Evolutionary conservation across 2,888 invertebrate species (phyloP).

Genomic region (Sarcophaga carnaria): DNA sequence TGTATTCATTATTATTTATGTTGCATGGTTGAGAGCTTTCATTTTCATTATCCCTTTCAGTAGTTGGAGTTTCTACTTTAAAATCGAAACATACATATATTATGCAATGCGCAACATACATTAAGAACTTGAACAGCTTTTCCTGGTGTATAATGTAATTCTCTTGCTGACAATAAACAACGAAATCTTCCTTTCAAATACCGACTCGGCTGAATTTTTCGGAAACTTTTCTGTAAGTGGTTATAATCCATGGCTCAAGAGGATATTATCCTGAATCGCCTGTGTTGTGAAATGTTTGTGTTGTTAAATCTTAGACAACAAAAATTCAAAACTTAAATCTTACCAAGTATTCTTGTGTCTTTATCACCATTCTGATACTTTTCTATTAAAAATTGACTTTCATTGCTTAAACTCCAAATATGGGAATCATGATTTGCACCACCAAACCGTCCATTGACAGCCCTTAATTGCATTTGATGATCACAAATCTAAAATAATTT

Average conservation of each 20-base stretch:
- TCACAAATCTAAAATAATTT: no score
- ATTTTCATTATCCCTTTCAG: no score
- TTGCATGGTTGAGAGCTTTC: no score
- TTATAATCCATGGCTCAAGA: no score
- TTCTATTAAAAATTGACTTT: conserved; percentile 17
- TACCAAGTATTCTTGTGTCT: conserved; percentile 15
- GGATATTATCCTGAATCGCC: no score
- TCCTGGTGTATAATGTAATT: conserved; percentile 35
- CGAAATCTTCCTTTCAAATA: conserved; percentile 32
- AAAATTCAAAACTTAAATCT: background rate
- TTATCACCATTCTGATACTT: background rate
- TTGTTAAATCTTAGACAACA: no score
- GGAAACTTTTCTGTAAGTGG: no score
- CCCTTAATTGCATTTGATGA: no score
- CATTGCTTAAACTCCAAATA: conserved; percentile 23
- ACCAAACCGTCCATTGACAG: conserved; percentile 36
- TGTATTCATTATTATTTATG: no score
- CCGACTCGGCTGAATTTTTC: background rate
- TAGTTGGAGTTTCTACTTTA: no score
- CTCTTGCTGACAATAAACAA: conserved; percentile 38
- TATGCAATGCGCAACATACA: conserved; percentile 42
- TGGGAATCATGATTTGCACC: conserved; percentile 31
- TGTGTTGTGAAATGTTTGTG: no score
- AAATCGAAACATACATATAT: no score
- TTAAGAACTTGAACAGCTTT: conserved; percentile 42